phyloP scores from a whole-genome alignment of 1,140 invertebrate genomes.

The Aphis craccivora region DNA sequence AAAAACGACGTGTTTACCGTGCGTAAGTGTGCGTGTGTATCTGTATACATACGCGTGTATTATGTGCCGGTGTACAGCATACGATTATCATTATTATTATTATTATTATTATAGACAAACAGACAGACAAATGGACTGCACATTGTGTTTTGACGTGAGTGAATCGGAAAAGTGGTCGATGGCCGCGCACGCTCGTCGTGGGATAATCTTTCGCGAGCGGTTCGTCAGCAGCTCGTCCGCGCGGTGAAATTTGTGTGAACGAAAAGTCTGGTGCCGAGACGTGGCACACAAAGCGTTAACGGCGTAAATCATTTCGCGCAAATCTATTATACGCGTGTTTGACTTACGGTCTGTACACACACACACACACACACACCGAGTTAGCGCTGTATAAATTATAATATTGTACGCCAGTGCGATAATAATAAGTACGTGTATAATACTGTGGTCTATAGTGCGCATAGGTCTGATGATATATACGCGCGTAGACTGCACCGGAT shows the following conservation, averaged over 20 bases:
- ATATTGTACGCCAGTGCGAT: not conserved
- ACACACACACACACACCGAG: too few species aligned
- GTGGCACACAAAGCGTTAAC: not conserved
- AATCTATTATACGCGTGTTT: not conserved
- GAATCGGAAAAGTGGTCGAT: slow-evolving; percentile 48
- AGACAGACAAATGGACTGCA: slow-evolving; percentile 43
- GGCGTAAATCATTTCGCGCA: not conserved
- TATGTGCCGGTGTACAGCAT: not conserved
- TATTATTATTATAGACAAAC: slow-evolving; percentile 51
- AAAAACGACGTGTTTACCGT: not conserved
- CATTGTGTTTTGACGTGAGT: slow-evolving; percentile 55
- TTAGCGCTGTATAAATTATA: not conserved
- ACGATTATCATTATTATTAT: slow-evolving; percentile 42
- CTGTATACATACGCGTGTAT: not conserved
- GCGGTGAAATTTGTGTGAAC: slow-evolving; percentile 36
- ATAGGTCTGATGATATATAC: too few species aligned
- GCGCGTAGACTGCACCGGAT: too few species aligned
- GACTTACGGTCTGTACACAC: not conserved
- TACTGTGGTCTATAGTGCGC: too few species aligned
- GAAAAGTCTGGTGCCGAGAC: not conserved
- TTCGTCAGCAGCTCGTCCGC: not conserved
- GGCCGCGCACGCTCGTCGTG: slow-evolving; percentile 25
- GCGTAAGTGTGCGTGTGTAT: not conserved
- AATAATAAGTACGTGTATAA: too few species aligned
- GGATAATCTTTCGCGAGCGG: slow-evolving; percentile 39